phyloP scores from a whole-genome alignment of 1,140 invertebrate genomes.

The Antheraea mylitta region DNA sequence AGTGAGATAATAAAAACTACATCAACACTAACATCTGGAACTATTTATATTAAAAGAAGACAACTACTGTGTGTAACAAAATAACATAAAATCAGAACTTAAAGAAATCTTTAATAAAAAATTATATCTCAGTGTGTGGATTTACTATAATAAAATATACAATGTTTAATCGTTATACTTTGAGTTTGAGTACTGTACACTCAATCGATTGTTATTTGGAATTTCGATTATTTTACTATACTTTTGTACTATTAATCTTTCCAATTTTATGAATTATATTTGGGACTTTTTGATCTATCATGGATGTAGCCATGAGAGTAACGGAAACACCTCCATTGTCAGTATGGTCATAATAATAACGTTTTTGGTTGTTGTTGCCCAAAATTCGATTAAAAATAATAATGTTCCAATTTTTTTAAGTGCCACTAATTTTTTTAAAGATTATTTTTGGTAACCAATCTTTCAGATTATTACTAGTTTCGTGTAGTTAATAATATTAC shows the following conservation, averaged over 20 bases:
- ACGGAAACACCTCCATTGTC: not conserved
- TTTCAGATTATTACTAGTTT: too few relatives aligned
- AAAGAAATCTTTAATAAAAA: not conserved
- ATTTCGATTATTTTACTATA: not conserved
- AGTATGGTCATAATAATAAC: too few relatives aligned
- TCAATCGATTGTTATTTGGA: constrained; percentile 29
- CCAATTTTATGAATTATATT: not conserved
- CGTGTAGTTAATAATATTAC: too few relatives aligned
- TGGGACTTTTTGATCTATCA: not conserved
- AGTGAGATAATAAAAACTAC: not conserved
- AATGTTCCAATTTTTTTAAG: too few relatives aligned
- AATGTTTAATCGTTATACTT: constrained; percentile 58
- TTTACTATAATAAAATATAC: constrained; percentile 42
- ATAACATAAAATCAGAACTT: not conserved
- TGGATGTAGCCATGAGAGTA: not conserved
- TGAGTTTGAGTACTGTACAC: constrained; percentile 15
- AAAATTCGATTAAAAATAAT: too few relatives aligned
- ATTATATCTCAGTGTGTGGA: not conserved
- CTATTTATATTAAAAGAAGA: too few relatives aligned
- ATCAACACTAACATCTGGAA: too few relatives aligned
- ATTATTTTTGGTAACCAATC: too few relatives aligned
- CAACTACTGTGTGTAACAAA: too few relatives aligned
- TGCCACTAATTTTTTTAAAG: too few relatives aligned
- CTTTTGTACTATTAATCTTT: not conserved
- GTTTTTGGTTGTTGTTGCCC: too few relatives aligned